phyloP scores from a whole-genome alignment of 2,113 vertebrate genomes.

The Nycticryphes semicollaris region DNA sequence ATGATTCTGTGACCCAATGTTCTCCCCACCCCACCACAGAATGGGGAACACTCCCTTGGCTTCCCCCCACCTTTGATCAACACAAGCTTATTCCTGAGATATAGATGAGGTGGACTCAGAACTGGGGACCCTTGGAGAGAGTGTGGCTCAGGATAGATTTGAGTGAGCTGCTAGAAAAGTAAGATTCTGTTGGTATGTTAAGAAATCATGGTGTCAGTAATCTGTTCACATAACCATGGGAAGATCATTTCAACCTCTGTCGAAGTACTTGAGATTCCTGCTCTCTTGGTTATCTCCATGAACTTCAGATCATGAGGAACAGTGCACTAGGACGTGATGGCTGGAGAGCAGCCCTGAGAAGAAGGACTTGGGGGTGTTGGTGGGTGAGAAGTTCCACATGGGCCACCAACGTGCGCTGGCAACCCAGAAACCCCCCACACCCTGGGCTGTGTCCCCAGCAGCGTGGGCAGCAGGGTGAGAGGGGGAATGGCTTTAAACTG shows the following conservation, averaged over 20 bases:
- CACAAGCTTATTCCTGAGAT: background rate
- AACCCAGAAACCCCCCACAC: no score
- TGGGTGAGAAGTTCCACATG: no score
- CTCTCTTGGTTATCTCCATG: background rate
- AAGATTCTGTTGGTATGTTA: background rate
- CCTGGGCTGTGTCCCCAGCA: no score
- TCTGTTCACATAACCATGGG: no score
- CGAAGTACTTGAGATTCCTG: background rate
- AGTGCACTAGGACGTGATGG: background rate
- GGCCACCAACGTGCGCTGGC: no score
- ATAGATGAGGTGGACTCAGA: no score
- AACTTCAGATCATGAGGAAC: background rate
- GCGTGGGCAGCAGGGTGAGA: no score
- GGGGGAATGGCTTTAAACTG: no score
- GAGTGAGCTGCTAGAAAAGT: background rate
- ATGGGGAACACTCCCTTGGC: background rate
- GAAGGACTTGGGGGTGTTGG: no score
- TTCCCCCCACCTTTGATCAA: no score
- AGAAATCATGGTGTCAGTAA: background rate
- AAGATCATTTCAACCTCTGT: background rate
- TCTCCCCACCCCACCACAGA: background rate
- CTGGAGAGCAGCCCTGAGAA: no score
- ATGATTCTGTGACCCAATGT: no score
- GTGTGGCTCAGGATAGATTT: background rate
- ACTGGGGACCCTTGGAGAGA: background rate